These are phyloP conservation scores for Xyliphius kryptos DNA, from an alignment of 2,113 vertebrate genomes.

Conservation along the genomic window DNA sequence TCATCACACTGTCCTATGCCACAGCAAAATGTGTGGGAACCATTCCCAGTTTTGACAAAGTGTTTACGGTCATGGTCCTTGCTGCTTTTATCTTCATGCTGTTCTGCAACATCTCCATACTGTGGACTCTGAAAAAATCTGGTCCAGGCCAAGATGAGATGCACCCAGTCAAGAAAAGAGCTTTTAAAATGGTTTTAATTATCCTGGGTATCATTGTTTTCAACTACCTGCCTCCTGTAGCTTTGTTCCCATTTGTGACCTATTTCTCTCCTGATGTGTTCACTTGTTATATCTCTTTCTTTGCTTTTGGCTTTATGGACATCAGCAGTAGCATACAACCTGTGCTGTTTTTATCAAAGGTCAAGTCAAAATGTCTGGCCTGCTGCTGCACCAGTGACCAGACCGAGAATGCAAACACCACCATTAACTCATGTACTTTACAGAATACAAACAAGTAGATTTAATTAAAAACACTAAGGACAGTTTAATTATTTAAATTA, in stretches of 20 bases:
- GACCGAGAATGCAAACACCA: background rate
- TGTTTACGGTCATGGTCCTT: slow-evolving; percentile 60
- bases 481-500: too few species aligned
- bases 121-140: slow-evolving; percentile 52
- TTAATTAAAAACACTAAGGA: background rate
- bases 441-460: background rate
- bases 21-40: slow-evolving; percentile 48
- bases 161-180: slow-evolving; percentile 67
- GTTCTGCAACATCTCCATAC: slow-evolving; percentile 60
- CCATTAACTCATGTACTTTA: background rate
- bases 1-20: slow-evolving; percentile 55
- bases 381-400: slow-evolving; percentile 36
- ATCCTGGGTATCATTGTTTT: slow-evolving; percentile 66
- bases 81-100: slow-evolving; percentile 57
- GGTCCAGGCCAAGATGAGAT: slow-evolving; percentile 56
- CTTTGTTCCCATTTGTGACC: slow-evolving; percentile 59
- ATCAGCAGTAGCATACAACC: slow-evolving; percentile 69
- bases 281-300: slow-evolving; percentile 54
- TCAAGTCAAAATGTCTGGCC: slow-evolving; percentile 28
- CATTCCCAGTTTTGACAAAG: slow-evolving; percentile 53
- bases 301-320: slow-evolving; percentile 63
- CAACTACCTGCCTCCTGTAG: slow-evolving; percentile 65
- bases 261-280: slow-evolving; percentile 55
- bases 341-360: slow-evolving; percentile 61
- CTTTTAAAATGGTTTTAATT: slow-evolving; percentile 65